Evolutionary conservation across 2,797 vertebrate species (phyloP).

Genomic region (Sternarchorhynchus goeldii): DNA sequence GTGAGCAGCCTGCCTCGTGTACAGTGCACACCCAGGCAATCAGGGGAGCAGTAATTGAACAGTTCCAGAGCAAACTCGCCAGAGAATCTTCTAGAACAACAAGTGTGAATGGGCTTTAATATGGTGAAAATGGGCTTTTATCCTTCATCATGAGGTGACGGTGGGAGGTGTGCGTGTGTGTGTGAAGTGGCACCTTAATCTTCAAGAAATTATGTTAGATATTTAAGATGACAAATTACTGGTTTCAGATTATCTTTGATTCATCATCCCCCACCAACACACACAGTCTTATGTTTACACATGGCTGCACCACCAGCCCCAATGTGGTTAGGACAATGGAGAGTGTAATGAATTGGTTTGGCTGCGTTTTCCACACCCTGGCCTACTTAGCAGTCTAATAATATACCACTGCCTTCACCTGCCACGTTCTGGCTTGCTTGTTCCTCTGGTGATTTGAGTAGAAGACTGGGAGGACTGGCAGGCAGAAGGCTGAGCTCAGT

Average conservation of each 20-base stretch:
- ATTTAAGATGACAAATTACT: slow-evolving; percentile 21
- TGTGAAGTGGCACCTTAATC: background rate
- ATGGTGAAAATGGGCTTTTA: slow-evolving; percentile 35
- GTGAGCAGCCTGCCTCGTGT: slow-evolving; percentile 2
- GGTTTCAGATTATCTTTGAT: slow-evolving; percentile 25
- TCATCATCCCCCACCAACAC: background rate
- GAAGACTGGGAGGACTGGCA: background rate
- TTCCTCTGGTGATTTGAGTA: background rate
- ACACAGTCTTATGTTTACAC: slow-evolving; percentile 22
- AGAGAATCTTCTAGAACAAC: slow-evolving; percentile 43
- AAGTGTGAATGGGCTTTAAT: slow-evolving; percentile 50
- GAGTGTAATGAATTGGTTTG: background rate
- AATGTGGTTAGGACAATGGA: background rate
- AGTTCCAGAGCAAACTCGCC: slow-evolving; percentile 32
- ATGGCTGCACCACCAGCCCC: background rate
- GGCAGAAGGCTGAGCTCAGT: slow-evolving; percentile 4
- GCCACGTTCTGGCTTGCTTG: background rate
- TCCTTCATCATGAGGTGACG: slow-evolving; percentile 22
- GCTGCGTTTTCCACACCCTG: background rate
- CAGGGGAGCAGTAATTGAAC: slow-evolving; percentile 34
- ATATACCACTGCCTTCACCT: background rate
- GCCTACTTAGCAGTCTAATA: background rate
- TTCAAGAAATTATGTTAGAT: slow-evolving; percentile 26
- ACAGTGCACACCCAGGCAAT: slow-evolving; percentile 24
- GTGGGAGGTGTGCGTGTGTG: background rate